Base-by-base conservation (phyloP, 2,113 vertebrate species). In the Anarrhichthys ocellatus region DNA sequence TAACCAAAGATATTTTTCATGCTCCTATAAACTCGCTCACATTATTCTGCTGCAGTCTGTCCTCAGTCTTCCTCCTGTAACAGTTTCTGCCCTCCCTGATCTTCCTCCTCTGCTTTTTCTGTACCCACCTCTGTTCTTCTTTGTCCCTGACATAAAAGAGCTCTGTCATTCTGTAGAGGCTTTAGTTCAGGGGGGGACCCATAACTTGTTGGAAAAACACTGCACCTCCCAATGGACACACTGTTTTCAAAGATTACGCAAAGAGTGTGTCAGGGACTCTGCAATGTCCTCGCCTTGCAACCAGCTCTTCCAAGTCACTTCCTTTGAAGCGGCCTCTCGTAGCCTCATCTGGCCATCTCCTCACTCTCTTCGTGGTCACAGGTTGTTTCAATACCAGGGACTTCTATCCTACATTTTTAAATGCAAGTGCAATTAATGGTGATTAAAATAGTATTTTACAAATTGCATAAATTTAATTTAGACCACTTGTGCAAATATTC, bases 1-100 rank as follows among this genome's bases (percentile, higher is more conserved):
- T 86, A 82, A 68, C 42, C 71, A 78, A 46, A 64, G 38, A 88
- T 88, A 85, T 73, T 85, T 88, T 88, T 76, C 78, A 74, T 87
- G 85, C 77, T 59, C 48, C 36, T 70, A 71, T 62, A 86, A 82
- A 81, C 81, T 78, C 0, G 4, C 50, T 76, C 40, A 73, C 66
- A 71, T 85, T 76, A 52, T 54, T 72, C 59, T 52, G 50, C 73
- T 64, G 46, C 62, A 72, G 10, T 48, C 71, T 80, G 66, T 80
- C 81, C 67, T 84, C 20, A 15, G 18, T 77, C 74, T 67, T 66
- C 83, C 40, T 72, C 82, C 52, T 38, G 8, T 59, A 11, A 42
- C 58, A 24, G 22, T n/a, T 68, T 29, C 42, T 18, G 24, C 15
- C 73, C 34, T 75, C 52, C 61, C 66, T 69, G 27, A 72, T 79